Base-by-base conservation (phyloP, 2,797 vertebrate genomes). In the Neostethus bicornis region DNA sequence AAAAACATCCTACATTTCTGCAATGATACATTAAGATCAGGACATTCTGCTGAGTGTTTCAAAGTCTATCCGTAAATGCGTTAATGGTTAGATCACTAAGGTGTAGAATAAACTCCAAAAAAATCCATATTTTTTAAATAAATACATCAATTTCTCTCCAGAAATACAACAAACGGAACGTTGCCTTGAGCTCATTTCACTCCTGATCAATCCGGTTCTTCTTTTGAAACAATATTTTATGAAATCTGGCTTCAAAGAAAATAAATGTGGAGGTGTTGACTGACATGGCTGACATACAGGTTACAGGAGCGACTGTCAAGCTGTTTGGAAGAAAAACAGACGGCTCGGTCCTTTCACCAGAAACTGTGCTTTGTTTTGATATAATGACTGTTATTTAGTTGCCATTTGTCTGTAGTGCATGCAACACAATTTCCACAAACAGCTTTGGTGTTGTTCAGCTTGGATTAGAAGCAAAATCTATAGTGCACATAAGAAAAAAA, bases 291-390 rank as follows among this genome's bases (percentile, higher is more conserved):
- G 14, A 31, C 31, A n/a, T n/a, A n/a, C n/a, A 34, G 20, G 42
- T 45, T 16, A 45, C 45, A 4, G 14, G 32, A 23, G 47, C 20
- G n/a, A 21, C 47, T 35, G 31, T 31, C 45, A 14, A 37, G 14
- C 43, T 38, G 43, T 28, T 35, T 37, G 13, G 23, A 23, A 17
- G 53, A 13, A 53, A 45, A 4, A 44, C 53, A 35, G 42, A n/a
- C 31, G 42, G 7, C 41, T 26, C 45, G 23, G 42, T 32, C 29
- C n/a, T 24, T 35, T 55, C 34, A 44, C 13, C 41, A 34, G 20
- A 24, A 26, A 46, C 32, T 2, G 20, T 21, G 14, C 13, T 23
- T 35, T 49, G 12, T 32, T 28, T 46, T 32, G 12, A 32, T 13
- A 14, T 19, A 48, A 31, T 48, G 17, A 31, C 28, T 14, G 28